Evolutionary conservation across 2,888 invertebrate species (phyloP), one percentile per base, ranked within the genome.

Genomic region (Cylindroiulus punctatus): DNA sequence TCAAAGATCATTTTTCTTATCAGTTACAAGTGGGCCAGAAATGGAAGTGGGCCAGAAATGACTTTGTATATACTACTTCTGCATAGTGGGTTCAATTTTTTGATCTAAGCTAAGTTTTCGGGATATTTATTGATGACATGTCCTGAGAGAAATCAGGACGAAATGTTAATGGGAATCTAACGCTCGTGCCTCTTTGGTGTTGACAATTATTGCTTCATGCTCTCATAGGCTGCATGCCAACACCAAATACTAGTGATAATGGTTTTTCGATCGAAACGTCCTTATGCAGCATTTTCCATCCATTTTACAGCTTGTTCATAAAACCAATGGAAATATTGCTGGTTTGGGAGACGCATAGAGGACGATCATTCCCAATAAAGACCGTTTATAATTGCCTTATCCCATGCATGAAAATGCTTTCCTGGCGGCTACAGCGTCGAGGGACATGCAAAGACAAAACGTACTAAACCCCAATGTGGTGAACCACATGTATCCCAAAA

Each of bases 381-480:
- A 52, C 52, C 52, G n/a, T 52, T 52, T 52, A 52, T 52, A 52
- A 52, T 52, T 52, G 52, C 52, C 52, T 52, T 52, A 52, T 52
- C 52, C 52, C 47, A 52, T 52, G 52, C 52, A 19, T 52, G 52
- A 52, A 52, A 52, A 52, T n/a, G 52, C 19, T 52, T 52, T 52
- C 52, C 52, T 52, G 19, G 52, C 52, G 52, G 52, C 52, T 52
- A 52, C 52, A 52, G 17, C n/a, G 19, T 52, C 52, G 5, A 52
- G 52, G 52, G 52, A 52, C 52, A 52, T 52, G 52, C n/a, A 17
- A 52, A n/a, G 19, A 52, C n/a, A 52, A 52, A 17, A 17, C 19
- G n/a, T n/a, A n/a, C n/a, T n/a, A n/a, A n/a, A n/a, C 47, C n/a
- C 52, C n/a, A n/a, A 52, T 52, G 52, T 52, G 52, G 52, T 17